Evolutionary conservation across 2,888 invertebrate species (phyloP).

Genomic region (Neuroscelio doddi): DNA sequence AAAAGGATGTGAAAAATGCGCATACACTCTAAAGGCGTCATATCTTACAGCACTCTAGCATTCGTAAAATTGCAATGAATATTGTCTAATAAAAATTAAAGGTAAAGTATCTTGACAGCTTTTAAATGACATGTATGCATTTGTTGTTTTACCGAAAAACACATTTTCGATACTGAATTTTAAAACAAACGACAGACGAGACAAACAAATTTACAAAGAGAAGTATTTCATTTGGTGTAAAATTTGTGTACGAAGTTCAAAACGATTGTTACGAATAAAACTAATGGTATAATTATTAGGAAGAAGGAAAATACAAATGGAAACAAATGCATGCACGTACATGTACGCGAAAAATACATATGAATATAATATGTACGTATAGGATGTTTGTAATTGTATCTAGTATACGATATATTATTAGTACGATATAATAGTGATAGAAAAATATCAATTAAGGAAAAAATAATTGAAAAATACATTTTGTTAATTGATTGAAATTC

Average conservation of each 20-base stretch:
- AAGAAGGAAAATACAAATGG: too few species aligned
- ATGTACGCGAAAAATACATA: slow-evolving; percentile 38
- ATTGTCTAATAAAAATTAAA: slow-evolving; percentile 36
- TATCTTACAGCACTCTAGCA: slow-evolving; percentile 72
- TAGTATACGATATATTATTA: slow-evolving; percentile 19
- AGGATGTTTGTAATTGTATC: slow-evolving; percentile 34
- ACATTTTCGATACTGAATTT: too few species aligned
- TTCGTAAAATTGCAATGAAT: slow-evolving; percentile 64
- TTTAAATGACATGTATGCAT: slow-evolving; percentile 28
- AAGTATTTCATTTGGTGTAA: too few species aligned
- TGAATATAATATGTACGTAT: slow-evolving; percentile 40
- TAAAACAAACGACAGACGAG: too few species aligned
- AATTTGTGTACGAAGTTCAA: too few species aligned
- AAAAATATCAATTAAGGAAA: slow-evolving; percentile 5
- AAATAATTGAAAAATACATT: too few species aligned
- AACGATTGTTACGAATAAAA: too few species aligned
- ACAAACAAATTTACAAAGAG: too few species aligned
- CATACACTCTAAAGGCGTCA: slow-evolving; percentile 69
- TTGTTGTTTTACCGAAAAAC: too few species aligned
- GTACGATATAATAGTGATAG: slow-evolving; percentile 5
- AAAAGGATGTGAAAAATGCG: slow-evolving; percentile 59
- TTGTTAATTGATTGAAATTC: too few species aligned
- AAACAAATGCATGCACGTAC: slow-evolving; percentile 27
- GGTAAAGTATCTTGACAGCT: slow-evolving; percentile 37
- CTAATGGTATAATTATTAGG: too few species aligned